Conservation (phyloP, 2,888 invertebrate genomes). For the Leucozona laternaria region DNA sequence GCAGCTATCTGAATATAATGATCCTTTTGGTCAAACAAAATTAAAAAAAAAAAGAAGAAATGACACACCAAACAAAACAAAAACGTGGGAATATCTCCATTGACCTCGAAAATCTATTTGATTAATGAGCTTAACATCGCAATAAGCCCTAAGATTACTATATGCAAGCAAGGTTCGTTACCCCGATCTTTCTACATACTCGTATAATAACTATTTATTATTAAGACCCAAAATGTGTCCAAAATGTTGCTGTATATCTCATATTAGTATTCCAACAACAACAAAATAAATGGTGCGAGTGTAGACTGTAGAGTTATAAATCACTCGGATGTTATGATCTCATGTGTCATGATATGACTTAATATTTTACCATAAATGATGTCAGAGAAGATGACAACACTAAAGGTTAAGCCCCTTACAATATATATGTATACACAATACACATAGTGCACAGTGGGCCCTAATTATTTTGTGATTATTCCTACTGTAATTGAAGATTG, state of each 20-base stretch:
- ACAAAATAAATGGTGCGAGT: not conserved
- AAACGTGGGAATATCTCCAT: slow-evolving; percentile 28
- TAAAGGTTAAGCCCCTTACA: slow-evolving; percentile 37
- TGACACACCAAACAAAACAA: not conserved
- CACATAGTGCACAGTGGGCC: slow-evolving; percentile 10
- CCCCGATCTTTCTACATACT: not conserved
- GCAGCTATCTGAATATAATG: not conserved
- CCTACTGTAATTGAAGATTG: slow-evolving; percentile 4
- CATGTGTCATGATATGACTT: slow-evolving; percentile 62
- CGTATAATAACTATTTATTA: not conserved
- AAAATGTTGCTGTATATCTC: slow-evolving; percentile 10
- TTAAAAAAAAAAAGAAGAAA: no score
- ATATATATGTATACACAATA: no score
- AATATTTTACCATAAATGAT: slow-evolving; percentile 64
- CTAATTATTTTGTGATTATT: slow-evolving; percentile 19
- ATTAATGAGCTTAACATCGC: slow-evolving; percentile 26
- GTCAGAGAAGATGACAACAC: slow-evolving; percentile 39
- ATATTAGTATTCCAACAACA: not conserved
- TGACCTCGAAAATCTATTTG: slow-evolving; percentile 22
- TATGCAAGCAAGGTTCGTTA: slow-evolving; percentile 23
- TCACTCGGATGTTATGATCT: slow-evolving; percentile 62
- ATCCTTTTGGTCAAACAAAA: slow-evolving; percentile 13
- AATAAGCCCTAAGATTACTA: slow-evolving; percentile 20
- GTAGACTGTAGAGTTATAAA: slow-evolving; percentile 12
- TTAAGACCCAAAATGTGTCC: slow-evolving; percentile 20